These are phyloP conservation scores for Montipora foliosa DNA, from an alignment of 64 coral and sea anemone species.

Conservation along the genomic window DNA sequence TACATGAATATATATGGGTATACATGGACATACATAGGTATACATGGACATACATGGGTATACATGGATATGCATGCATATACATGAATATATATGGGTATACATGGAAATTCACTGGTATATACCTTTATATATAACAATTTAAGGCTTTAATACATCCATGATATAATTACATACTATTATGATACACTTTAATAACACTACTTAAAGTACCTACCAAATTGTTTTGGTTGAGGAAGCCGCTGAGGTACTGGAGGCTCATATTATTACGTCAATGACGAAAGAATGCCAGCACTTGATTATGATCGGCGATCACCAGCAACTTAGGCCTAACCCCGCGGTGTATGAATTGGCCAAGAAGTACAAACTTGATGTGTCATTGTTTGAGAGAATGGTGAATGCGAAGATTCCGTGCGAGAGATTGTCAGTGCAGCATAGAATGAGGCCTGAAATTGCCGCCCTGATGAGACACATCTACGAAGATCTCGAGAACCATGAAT, in stretches of 20 bases:
- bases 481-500: constrained; percentile 71
- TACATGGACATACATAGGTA: too few species aligned
- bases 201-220: too few species aligned
- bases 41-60: too few species aligned
- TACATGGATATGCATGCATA: too few species aligned
- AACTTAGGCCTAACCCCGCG: constrained; percentile 82
- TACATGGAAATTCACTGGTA: too few species aligned
- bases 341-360: constrained; percentile 77
- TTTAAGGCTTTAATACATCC: too few species aligned
- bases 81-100: too few species aligned
- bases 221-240: constrained; percentile 89
- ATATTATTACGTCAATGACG: constrained; percentile 75
- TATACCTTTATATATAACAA: too few species aligned
- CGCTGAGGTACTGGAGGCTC: constrained; percentile 89
- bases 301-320: constrained; percentile 93
- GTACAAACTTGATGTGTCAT: constrained; percentile 82
- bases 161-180: too few species aligned
- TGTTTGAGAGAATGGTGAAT: constrained; percentile 91
- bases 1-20: too few species aligned
- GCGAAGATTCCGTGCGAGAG: constrained; percentile 64
- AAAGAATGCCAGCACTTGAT: constrained; percentile 87
- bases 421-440: constrained; percentile 88
- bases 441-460: constrained; percentile 85
- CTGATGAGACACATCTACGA: constrained; percentile 89
- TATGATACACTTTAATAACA: too few species aligned